Conservation (phyloP, 2,797 vertebrate genomes). For the Leucoraja ocellata region DNA sequence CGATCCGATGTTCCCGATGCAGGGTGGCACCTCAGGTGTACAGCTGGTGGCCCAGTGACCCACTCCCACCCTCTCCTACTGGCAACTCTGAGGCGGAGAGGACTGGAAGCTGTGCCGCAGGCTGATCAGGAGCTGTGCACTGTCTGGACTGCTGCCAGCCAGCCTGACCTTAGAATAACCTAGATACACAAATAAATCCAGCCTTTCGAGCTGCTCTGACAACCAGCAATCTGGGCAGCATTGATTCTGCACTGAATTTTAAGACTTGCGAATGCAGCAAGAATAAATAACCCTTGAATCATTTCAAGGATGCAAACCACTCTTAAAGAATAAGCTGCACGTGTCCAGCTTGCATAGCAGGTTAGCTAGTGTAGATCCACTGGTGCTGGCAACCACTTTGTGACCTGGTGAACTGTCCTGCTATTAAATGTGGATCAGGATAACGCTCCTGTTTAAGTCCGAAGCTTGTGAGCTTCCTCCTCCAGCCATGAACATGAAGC, state of each 20-base stretch:
- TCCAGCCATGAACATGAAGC: background rate
- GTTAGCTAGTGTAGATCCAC: background rate
- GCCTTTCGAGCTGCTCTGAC: background rate
- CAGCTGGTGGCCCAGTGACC: background rate
- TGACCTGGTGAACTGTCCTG: background rate
- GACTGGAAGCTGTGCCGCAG: background rate
- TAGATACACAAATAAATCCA: slow-evolving; percentile 7
- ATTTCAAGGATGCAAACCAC: background rate
- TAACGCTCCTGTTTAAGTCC: background rate
- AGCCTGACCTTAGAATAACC: slow-evolving; percentile 16
- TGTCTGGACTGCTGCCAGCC: background rate
- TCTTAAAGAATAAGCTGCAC: background rate
- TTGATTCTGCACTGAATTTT: slow-evolving; percentile 8
- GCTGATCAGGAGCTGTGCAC: no score
- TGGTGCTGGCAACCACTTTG: background rate
- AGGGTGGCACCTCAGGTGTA: background rate
- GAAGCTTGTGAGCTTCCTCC: background rate
- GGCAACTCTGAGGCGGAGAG: background rate
- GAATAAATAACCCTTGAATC: background rate
- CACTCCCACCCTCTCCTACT: background rate
- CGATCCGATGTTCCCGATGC: background rate
- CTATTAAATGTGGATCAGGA: background rate
- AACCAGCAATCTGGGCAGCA: background rate
- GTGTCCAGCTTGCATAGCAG: background rate
- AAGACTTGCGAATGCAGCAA: background rate